Evolutionary conservation across 2,888 invertebrate genomes (phyloP).

Genomic region (Leptura quadrifasciata): DNA sequence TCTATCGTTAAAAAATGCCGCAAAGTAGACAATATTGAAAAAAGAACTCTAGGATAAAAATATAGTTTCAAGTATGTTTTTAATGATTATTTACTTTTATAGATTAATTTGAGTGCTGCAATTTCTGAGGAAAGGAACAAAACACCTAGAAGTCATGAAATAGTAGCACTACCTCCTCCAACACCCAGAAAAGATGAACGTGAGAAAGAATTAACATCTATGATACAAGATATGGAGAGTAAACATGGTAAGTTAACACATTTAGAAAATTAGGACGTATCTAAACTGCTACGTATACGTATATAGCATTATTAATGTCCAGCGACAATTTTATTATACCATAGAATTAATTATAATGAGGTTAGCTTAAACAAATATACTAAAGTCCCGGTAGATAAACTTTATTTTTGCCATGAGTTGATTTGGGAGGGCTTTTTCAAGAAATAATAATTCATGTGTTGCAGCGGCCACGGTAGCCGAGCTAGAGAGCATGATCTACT

Average conservation of each 20-base stretch:
- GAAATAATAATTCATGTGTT: constrained; percentile 69
- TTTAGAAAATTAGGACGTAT: background rate
- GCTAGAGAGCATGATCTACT: constrained; percentile 92
- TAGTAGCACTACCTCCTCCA: constrained; percentile 68
- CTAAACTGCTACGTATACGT: background rate
- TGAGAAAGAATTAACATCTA: constrained; percentile 84
- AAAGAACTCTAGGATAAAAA: too few species aligned
- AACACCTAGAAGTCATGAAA: constrained; percentile 63
- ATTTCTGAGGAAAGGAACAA: constrained; percentile 69
- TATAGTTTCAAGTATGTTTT: too few species aligned
- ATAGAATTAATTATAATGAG: background rate
- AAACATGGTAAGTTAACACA: constrained; percentile 82
- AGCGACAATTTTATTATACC: background rate
- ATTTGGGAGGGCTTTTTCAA: constrained; percentile 62
- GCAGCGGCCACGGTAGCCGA: constrained; percentile 92
- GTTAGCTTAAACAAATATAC: background rate
- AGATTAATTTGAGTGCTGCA: constrained; percentile 70
- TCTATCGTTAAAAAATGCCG: too few species aligned
- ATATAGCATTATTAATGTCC: background rate
- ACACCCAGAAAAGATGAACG: constrained; percentile 64
- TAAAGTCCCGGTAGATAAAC: constrained; percentile 1
- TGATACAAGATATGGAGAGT: constrained; percentile 87
- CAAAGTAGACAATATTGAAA: too few species aligned
- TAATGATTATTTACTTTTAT: constrained; percentile 37
- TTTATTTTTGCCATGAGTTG: constrained; percentile 70